Base-by-base conservation (phyloP, 2,888 invertebrate genomes). In the Aporophyla lueneburgensis region DNA sequence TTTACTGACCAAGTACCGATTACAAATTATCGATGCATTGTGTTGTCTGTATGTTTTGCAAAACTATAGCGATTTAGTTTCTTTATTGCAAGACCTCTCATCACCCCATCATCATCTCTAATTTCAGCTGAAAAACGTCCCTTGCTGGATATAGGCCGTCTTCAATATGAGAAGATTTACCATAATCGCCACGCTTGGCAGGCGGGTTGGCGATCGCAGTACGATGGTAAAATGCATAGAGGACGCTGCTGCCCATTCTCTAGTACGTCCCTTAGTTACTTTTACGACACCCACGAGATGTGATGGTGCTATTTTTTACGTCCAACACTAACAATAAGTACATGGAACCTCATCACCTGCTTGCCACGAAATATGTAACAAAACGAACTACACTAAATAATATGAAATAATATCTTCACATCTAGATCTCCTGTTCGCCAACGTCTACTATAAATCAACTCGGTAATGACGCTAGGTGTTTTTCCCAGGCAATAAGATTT, bases 401-500 rank as follows among this genome's bases (percentile, higher is more conserved):
- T 58, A 63, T 24, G 16, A 74, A 78, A 59, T 63, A 80, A 78
- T 65, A 74, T 74, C 33, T 65, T n/a, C 14, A 33, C 10, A 27
- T 1, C 16, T 43, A 46, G 61, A 81, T 81, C 59, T 61, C 19
- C 43, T 53, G 53, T 21, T n/a, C 24, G 51, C 33, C 27, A 49
- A 49, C 27, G 65, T 65, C 46, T 21, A 66, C 76, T 33, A 78
- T 81, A 75, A 81, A 78, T 78, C 81, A 78, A 75, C 19, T 61
- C 51, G 54, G 81, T 66, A 81, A 78, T 75, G 76, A 66, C 51
- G 65, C 65, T 58, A 75, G 81, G 81, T 81, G 81, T 81, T 81
- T 81, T 81, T 61, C 43, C 21, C 43, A 61, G 53, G 53, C 74
- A 81, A 65, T 81, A 78, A 65, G 65, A 75, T 81, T 78, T 78